Base-by-base conservation (phyloP, 2,797 vertebrate genomes). In the Eurystomus glaucurus region DNA sequence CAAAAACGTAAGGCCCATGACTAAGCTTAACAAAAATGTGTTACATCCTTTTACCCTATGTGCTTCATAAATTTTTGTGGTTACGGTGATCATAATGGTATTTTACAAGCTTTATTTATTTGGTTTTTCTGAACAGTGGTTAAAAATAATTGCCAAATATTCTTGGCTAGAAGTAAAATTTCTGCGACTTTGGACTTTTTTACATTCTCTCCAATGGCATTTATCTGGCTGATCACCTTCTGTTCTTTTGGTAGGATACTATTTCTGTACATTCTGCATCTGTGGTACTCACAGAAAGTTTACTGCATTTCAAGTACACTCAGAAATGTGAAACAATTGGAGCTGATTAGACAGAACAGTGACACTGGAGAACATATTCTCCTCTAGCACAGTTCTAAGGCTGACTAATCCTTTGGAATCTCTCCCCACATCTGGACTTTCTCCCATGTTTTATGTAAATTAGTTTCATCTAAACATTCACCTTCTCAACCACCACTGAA, bases 331-430 rank as follows among this genome's bases (percentile, higher is more conserved):
- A 84, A 69, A 95, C 70, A 93, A 97, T 96, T 92, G 85, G 64
- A 90, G 84, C 61, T 98, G 97, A 98, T 97, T 94, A 97, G 70
- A 88, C 85, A 81, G 90, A 96, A 90, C 39, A 79, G 81, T 70
- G 58, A 60, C 83, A 87, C 72, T 83, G 52, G 95, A 94, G 92
- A 90, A 92, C 85, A 95, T 33, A 85, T 66, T 97, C 74, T 93
- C 68, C 78, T 92, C 55, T 31, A 85, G 62, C 45, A 86, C 8
- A 70, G n/a, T 61, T 95, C 58, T 86, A 80, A 94, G 84, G 80
- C 37, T 68, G 65, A 95, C 60, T 97, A 95, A 97, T 95, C 82
- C n/a, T 79, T 92, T 94, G 85, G 79, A 95, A 93, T 79, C 69
- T 82, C 55, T 79, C 39, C 69, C 60, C 37, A 65, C 85, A 95